phyloP scores from a whole-genome alignment of 1,140 invertebrate genomes.

The Lutraria rhynchaena region DNA sequence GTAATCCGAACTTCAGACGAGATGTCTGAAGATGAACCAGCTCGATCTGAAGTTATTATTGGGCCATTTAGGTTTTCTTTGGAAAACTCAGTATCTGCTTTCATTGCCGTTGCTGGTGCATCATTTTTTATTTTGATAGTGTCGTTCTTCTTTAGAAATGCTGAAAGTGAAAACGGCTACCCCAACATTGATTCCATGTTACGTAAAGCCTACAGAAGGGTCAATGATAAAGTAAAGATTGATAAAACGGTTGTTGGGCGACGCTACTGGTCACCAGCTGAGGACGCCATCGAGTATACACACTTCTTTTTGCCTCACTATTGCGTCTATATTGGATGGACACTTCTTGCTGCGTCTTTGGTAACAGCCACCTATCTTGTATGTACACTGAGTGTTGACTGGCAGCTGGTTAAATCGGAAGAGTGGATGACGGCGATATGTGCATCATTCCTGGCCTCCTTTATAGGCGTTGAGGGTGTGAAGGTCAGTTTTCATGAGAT shows the following conservation, averaged over 20 bases:
- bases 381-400: constrained; percentile 69
- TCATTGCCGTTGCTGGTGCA: constrained; percentile 54
- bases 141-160: constrained; percentile 58
- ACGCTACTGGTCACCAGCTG: constrained; percentile 16
- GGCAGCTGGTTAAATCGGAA: constrained; percentile 69
- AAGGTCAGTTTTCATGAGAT: too few species aligned
- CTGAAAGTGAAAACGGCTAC: not conserved
- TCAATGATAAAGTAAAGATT: constrained; percentile 42
- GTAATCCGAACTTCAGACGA: constrained; percentile 60
- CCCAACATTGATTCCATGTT: not conserved
- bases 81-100: constrained; percentile 48
- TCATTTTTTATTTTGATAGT: constrained; percentile 54
- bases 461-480: constrained; percentile 70
- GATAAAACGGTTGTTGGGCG: constrained; percentile 18
- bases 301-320: constrained; percentile 67
- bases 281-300: constrained; percentile 44
- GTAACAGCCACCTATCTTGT: constrained; percentile 63
- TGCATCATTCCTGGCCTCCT: constrained; percentile 68
- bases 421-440: constrained; percentile 71
- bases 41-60: constrained; percentile 38
- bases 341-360: constrained; percentile 59
- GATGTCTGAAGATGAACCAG: not conserved
- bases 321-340: constrained; percentile 72
- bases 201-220: constrained; percentile 6
- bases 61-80: constrained; percentile 62